Percentiles rank a stretch among this genome's conserved stretches.
These are phyloP conservation scores for Bombus balteatus DNA, from an alignment of 1,140 invertebrate genomes.

Conservation along the genomic window DNA sequence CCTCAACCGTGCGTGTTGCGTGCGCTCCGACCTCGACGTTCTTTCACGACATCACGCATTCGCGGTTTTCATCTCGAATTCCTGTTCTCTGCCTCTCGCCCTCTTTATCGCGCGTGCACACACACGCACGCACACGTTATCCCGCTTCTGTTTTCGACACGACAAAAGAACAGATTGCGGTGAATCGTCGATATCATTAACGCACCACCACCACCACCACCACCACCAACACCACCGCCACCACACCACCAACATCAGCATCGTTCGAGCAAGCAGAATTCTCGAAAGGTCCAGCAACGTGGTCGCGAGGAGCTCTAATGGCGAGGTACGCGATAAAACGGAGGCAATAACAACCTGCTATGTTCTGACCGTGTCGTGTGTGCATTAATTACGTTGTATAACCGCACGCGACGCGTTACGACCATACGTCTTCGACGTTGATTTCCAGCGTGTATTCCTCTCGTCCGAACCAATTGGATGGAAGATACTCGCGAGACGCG, in stretches of 20 bases:
- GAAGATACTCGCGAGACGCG: too few relatives aligned
- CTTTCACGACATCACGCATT: conserved; percentile 31
- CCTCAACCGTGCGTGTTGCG: conserved; percentile 60
- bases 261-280: background rate
- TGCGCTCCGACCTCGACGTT: conserved; percentile 50
- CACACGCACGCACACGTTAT: background rate
- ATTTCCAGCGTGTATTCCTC: background rate
- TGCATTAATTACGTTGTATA: conserved; percentile 37
- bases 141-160: background rate
- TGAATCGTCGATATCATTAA: conserved; percentile 20
- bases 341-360: conserved; percentile 18
- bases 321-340: background rate
- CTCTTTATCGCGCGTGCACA: background rate
- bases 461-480: background rate
- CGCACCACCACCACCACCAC: background rate
- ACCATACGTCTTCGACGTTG: background rate
- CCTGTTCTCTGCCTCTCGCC: background rate
- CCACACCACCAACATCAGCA: too few relatives aligned
- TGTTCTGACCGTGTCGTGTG: background rate
- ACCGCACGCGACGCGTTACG: conserved; percentile 33
- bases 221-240: fast-evolving
- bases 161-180: background rate
- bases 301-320: conserved; percentile 6
- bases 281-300: background rate
- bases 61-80: conserved; percentile 44